phyloP scores from a whole-genome alignment of 2,797 vertebrate species.

The Eidolon dupreanum region DNA sequence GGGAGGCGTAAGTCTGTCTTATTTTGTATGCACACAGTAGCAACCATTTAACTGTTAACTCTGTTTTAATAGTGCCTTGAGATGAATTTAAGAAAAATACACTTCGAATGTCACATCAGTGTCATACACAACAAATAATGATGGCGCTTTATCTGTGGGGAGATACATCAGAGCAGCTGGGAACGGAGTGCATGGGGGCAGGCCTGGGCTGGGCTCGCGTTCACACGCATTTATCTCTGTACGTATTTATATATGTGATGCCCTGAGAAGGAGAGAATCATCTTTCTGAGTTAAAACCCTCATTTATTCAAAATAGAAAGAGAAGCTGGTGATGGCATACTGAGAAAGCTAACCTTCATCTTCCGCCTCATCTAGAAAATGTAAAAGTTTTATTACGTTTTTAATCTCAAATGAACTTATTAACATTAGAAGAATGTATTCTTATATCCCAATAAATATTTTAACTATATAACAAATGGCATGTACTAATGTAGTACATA shows the following conservation, averaged over 20 bases:
- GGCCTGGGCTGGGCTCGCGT: background rate
- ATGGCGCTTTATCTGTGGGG: fast-evolving
- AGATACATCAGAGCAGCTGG: fast-evolving
- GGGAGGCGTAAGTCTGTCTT: background rate
- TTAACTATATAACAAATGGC: background rate
- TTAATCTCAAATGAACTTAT: background rate
- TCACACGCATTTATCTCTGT: background rate
- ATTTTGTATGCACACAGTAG: slow-evolving; percentile 11
- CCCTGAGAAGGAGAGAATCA: background rate
- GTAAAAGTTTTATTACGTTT: background rate
- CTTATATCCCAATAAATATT: background rate
- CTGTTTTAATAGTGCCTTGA: slow-evolving; percentile 22
- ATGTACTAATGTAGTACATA: fast-evolving
- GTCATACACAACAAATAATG: background rate
- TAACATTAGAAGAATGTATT: background rate
- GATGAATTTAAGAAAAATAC: slow-evolving; percentile 30
- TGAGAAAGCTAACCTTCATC: background rate
- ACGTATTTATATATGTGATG: background rate
- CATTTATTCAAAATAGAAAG: slow-evolving; percentile 4
- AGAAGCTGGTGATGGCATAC: background rate
- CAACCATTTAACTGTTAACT: slow-evolving; percentile 5
- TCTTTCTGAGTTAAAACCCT: background rate
- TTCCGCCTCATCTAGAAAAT: background rate
- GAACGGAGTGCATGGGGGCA: fast-evolving
- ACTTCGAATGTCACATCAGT: background rate